phyloP scores from a whole-genome alignment of 2,113 vertebrate species.

The Aix galericulata region DNA sequence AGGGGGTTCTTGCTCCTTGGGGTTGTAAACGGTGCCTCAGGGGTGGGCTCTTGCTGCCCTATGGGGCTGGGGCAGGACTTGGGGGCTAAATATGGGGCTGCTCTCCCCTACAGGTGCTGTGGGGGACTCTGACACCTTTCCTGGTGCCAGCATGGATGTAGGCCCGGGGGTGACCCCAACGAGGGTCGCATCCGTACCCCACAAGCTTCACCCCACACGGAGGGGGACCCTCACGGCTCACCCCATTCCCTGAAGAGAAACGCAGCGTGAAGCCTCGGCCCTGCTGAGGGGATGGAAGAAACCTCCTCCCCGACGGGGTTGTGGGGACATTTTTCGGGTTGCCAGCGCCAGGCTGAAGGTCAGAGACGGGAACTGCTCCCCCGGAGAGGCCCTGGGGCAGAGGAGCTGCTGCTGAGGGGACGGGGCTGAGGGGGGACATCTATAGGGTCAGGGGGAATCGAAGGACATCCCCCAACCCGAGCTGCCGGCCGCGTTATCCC shows the following conservation, averaged over 20 bases:
- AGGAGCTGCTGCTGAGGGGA: background rate
- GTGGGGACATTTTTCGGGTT: background rate
- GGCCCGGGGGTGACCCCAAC: background rate
- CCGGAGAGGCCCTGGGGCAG: background rate
- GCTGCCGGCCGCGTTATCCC: constrained; percentile 30
- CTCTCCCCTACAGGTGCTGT: background rate
- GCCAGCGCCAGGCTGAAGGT: constrained; percentile 13
- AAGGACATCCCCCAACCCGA: background rate
- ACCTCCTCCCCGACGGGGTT: background rate
- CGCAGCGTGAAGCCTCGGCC: constrained; percentile 13
- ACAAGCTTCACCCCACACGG: fast-evolving
- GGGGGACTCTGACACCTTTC: too few relatives aligned
- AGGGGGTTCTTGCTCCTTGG: fast-evolving
- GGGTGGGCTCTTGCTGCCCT: background rate
- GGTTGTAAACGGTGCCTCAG: background rate
- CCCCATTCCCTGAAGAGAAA: background rate
- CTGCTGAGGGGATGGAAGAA: constrained; percentile 4
- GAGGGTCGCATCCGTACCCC: background rate
- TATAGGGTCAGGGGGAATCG: background rate
- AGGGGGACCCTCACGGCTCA: background rate
- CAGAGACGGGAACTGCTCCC: background rate
- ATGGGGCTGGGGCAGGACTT: fast-evolving
- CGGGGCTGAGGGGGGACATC: background rate
- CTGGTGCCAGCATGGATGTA: background rate
- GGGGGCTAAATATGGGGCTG: background rate